A percentile compares a stretch with the other conserved stretches of the same genome.
These are phyloP conservation scores for Papilio demoleus DNA, from an alignment of 2,888 invertebrate species.

Conservation along the genomic window DNA sequence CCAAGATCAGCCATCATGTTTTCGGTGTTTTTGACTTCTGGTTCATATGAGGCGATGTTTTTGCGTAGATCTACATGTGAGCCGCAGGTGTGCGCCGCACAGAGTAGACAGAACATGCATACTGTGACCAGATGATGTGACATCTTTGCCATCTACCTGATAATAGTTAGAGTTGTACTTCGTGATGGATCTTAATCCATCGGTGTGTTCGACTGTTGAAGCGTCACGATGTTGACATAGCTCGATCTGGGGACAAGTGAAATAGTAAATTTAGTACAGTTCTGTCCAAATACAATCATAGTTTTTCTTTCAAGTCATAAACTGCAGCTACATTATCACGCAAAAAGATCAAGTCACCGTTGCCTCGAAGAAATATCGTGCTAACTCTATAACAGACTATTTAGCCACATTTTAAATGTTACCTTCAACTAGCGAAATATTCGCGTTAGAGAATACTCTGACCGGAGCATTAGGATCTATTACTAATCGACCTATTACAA, in stretches of 20 bases:
- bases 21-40: constrained; percentile 51
- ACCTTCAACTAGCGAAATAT: no score
- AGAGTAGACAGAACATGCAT: constrained; percentile 92
- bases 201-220: constrained; percentile 10
- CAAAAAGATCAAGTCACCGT: no score
- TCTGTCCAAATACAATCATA: no score
- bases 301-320: no score
- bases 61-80: constrained; percentile 84
- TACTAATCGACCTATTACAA: neutral
- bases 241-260: constrained; percentile 47
- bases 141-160: constrained; percentile 58
- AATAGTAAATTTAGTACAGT: constrained; percentile 1
- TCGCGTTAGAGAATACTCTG: no score
- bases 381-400: no score
- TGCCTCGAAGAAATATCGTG: no score
- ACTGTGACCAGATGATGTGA: constrained; percentile 87
- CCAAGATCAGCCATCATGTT: constrained; percentile 57
- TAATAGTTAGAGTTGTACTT: constrained; percentile 43
- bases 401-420: no score
- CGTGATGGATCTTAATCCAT: constrained; percentile 37
- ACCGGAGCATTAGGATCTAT: no score
- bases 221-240: constrained; percentile 45
- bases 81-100: constrained; percentile 90
- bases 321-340: no score
- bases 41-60: constrained; percentile 56